Percentiles rank a stretch among this genome's conserved stretches.
Evolutionary conservation across 2,797 vertebrate species (phyloP).

Genomic region (Zalophus californianus): DNA sequence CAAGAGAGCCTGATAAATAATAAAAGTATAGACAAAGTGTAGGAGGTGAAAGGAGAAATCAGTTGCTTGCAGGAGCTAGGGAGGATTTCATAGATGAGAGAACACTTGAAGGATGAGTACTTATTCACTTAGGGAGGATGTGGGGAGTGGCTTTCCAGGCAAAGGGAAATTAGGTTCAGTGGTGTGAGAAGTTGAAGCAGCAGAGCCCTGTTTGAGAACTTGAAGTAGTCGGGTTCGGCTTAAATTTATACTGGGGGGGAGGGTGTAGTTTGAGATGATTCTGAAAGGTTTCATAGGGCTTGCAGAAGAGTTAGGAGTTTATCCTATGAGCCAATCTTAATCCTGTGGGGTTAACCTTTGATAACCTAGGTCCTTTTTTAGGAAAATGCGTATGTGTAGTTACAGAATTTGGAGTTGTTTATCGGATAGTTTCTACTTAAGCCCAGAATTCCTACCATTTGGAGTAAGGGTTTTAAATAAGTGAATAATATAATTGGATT

Average conservation of each 20-base stretch:
- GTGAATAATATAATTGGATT: conserved; percentile 37
- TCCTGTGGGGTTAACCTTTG: background rate
- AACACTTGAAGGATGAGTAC: background rate
- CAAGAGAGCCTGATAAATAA: conserved; percentile 4
- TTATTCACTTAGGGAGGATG: background rate
- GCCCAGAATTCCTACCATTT: background rate
- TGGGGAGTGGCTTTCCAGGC: background rate
- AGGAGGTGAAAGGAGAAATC: background rate
- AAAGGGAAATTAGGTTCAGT: background rate
- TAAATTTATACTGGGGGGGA: background rate
- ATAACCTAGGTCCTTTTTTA: background rate
- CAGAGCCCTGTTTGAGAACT: background rate
- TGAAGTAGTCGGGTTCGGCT: background rate
- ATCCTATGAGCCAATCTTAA: background rate
- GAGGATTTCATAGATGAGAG: background rate
- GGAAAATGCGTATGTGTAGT: background rate
- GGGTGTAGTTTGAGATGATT: background rate
- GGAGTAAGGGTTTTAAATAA: background rate
- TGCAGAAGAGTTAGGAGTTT: background rate
- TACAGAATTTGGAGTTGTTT: conserved; percentile 6
- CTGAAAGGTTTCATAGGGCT: conserved; percentile 11
- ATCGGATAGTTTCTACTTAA: conserved; percentile 14
- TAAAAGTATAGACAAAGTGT: background rate
- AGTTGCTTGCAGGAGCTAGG: background rate
- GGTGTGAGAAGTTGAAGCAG: conserved; percentile 46